Conservation (phyloP, 2,113 vertebrate species). For the Centropus bengalensis region DNA sequence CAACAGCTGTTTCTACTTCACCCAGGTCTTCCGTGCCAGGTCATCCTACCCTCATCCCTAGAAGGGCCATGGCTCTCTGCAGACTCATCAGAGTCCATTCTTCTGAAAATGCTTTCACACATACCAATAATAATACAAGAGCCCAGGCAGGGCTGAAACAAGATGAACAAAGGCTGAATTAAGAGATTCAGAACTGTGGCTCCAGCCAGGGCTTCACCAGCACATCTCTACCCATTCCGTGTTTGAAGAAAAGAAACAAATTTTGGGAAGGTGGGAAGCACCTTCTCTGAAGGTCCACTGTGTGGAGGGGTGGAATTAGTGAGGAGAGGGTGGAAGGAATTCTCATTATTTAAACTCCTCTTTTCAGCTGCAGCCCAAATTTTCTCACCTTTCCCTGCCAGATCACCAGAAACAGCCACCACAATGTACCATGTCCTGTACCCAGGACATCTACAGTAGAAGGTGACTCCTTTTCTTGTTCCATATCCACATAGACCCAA, state of each 20-base stretch:
- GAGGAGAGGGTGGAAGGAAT: background rate
- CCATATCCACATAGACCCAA: background rate
- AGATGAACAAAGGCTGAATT: background rate
- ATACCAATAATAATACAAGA: background rate
- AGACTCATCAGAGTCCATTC: conserved; percentile 24
- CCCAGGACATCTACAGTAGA: background rate
- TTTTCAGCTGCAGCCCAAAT: background rate
- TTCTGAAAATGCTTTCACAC: background rate
- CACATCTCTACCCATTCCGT: background rate
- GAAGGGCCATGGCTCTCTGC: background rate
- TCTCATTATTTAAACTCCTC: background rate
- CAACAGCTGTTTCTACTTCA: conserved; percentile 53
- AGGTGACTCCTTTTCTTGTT: background rate
- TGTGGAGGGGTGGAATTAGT: no score
- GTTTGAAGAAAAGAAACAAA: background rate
- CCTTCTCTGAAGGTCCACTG: background rate
- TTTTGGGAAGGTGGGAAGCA: background rate
- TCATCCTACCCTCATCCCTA: background rate
- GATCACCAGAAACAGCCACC: background rate
- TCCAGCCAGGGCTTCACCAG: background rate
- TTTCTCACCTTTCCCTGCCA: background rate
- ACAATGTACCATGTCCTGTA: no score
- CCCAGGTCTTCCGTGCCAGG: background rate
- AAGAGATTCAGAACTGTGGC: background rate
- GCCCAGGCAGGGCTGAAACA: background rate